Evolutionary conservation across 2,797 vertebrate genomes (phyloP), one percentile per base, ranked within the genome.

Genomic region (Phalanger gymnotis): DNA sequence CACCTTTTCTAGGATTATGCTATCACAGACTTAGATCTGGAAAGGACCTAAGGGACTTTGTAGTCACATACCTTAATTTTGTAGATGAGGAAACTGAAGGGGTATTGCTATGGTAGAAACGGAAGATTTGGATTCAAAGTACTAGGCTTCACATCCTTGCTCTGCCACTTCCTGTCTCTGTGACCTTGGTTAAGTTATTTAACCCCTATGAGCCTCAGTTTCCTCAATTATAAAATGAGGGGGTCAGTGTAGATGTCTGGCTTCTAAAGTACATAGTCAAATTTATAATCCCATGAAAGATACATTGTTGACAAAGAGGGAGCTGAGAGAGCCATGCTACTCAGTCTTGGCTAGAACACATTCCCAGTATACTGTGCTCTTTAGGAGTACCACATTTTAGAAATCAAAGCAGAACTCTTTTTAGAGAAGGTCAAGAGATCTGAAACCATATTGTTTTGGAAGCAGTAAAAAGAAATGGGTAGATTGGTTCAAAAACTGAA

Each of bases 331-430:
- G n/a, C 40, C 22, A 47, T 47, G 3, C 2, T 27, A 47, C 19
- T 81, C 73, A 47, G 7, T 81, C 40, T 81, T 47, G 22, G n/a
- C 7, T 31, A 81, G 73, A 81, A 81, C 30, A 81, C 12, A 40
- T 10, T 25, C 1, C 16, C 7, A 81, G 9, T 25, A 6, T 3
- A 25, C 0, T 10, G 2, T 47, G 1, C n/a, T 40, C n/a, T 16
- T 14, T 73, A 16, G 22, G 22, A 47, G n/a, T 81, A 47, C 14
- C 40, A 27, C 22, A 10, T 81, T 81, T 81, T 25, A 22, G 66
- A 73, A 40, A 73, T 40, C 16, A 40, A 73, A n/a, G 2, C 9
- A 16, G n/a, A 81, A 27, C 22, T n/a, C 22, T 7, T 81, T 81
- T 81, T 25, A 25, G 7, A 40, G 19, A 25, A 81, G 2, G 40